Percentiles rank a stretch among this genome's conserved stretches.
phyloP scores from a whole-genome alignment of 2,888 invertebrate genomes.

The Steinernema hermaphroditum region DNA sequence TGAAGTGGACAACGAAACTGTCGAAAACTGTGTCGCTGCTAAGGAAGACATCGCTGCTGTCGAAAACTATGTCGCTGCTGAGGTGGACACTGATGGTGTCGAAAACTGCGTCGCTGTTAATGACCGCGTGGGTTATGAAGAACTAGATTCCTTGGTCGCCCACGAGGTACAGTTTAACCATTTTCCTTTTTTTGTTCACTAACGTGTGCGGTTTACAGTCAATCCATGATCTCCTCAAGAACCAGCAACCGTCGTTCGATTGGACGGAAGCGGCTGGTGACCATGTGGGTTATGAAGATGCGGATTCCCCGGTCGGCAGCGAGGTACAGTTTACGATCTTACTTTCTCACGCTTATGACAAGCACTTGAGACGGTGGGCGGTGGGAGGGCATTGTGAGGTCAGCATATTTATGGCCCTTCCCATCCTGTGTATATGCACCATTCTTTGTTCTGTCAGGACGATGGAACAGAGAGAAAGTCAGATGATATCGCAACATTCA shows the following conservation, averaged over 20 bases:
- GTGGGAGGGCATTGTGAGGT: not conserved
- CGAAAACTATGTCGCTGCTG: no score
- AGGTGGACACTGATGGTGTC: no score
- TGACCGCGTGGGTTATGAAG: no score
- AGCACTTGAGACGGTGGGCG: not conserved
- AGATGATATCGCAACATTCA: slow-evolving; percentile 25
- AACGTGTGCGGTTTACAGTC: not conserved
- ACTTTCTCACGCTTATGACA: not conserved
- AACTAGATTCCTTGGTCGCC: no score
- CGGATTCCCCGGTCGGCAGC: slow-evolving; percentile 14
- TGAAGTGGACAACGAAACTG: no score
- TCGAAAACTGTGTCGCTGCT: no score
- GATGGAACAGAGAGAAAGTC: not conserved
- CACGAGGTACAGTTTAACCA: no score
- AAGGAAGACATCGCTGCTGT: no score
- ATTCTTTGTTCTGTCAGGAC: slow-evolving; percentile 11
- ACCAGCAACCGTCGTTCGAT: slow-evolving; percentile 6
- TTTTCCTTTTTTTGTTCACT: no score
- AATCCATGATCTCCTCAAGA: not conserved
- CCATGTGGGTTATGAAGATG: slow-evolving; percentile 8
- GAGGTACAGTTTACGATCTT: not conserved
- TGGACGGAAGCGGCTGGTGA: slow-evolving; percentile 7
- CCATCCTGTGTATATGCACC: not conserved
- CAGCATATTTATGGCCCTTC: slow-evolving; percentile 8
- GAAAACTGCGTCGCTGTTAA: not conserved